A percentile compares a stretch with the other conserved stretches of the same genome.
Conservation (phyloP, 2,888 invertebrate genomes). For the Chalcosyrphus nemorum region DNA sequence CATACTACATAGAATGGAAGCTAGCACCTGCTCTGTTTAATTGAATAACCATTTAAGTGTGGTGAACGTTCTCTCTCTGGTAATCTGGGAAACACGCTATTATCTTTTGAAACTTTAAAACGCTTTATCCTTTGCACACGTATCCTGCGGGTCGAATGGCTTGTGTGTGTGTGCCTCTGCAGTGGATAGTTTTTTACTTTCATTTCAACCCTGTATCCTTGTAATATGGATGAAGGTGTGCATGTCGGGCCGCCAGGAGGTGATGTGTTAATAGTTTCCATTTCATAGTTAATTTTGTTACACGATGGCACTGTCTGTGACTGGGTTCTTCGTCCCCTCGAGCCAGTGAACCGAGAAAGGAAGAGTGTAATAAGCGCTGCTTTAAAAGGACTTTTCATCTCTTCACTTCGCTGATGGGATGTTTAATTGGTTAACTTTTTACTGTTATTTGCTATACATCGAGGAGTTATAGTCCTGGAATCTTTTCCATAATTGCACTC, state of each 20-base stretch:
- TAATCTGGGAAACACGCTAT: constrained; percentile 22
- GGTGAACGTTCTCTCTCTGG: constrained; percentile 32
- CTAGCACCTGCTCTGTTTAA: constrained; percentile 35
- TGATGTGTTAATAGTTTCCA: constrained; percentile 38
- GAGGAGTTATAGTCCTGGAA: not conserved
- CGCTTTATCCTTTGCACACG: constrained; percentile 13
- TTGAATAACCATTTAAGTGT: constrained; percentile 57
- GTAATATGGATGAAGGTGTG: constrained; percentile 21
- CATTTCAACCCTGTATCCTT: not conserved
- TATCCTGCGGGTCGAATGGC: constrained; percentile 10
- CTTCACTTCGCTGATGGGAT: constrained; percentile 21
- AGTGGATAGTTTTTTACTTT: not conserved
- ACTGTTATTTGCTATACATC: constrained; percentile 6
- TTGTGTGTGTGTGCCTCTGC: not conserved
- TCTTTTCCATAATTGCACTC: constrained; percentile 15
- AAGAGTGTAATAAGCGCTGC: not conserved
- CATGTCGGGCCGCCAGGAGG: constrained; percentile 3
- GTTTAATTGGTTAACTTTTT: constrained; percentile 44
- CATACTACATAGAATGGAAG: not conserved
- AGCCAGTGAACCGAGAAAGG: constrained; percentile 3
- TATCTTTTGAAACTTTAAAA: constrained; percentile 37
- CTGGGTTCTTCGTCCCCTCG: not conserved
- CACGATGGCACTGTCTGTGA: not conserved
- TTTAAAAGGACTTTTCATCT: constrained; percentile 6
- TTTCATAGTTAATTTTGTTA: constrained; percentile 24